A percentile compares a stretch with the other conserved stretches of the same genome.
phyloP scores from a whole-genome alignment of 1,140 invertebrate genomes.

The Drosophila sturtevanti region DNA sequence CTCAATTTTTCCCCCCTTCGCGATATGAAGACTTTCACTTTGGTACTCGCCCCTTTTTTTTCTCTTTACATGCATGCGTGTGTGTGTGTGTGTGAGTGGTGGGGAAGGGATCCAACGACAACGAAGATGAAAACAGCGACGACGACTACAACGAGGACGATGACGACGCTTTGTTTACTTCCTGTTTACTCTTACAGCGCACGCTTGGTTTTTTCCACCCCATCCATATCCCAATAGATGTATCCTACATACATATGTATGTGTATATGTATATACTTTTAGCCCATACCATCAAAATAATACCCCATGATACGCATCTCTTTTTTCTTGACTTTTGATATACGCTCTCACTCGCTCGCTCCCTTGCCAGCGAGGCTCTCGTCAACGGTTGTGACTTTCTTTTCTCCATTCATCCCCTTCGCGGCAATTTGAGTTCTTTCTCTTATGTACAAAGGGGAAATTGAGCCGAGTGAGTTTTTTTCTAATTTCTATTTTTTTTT shows the following conservation, averaged over 20 bases:
- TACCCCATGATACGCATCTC: conserved; percentile 12
- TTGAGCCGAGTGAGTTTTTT: conserved; percentile 21
- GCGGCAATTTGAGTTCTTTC: conserved; percentile 25
- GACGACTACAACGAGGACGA: neutral
- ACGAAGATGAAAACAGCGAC: neutral
- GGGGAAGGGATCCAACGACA: neutral
- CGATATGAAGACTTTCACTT: conserved; percentile 35
- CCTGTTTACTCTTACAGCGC: conserved; percentile 70
- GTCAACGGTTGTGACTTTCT: conserved; percentile 1
- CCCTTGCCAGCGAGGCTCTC: neutral
- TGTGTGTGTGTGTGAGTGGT: neutral
- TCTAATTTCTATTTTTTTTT: neutral
- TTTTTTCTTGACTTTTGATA: conserved; percentile 67
- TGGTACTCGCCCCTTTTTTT: conserved; percentile 27
- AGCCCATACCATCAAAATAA: neutral
- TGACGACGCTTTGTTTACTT: conserved; percentile 38
- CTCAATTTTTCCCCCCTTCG: conserved; percentile 25
- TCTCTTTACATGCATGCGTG: neutral
- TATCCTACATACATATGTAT: no score
- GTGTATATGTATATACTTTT: no score
- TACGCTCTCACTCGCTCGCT: conserved; percentile 53
- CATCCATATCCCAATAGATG: neutral
- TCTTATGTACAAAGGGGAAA: conserved; percentile 58
- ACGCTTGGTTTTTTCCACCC: conserved; percentile 60
- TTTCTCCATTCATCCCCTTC: conserved; percentile 64